These are phyloP conservation scores for Shargacucullia verbasci DNA, from an alignment of 2,888 invertebrate genomes.

Conservation along the genomic window DNA sequence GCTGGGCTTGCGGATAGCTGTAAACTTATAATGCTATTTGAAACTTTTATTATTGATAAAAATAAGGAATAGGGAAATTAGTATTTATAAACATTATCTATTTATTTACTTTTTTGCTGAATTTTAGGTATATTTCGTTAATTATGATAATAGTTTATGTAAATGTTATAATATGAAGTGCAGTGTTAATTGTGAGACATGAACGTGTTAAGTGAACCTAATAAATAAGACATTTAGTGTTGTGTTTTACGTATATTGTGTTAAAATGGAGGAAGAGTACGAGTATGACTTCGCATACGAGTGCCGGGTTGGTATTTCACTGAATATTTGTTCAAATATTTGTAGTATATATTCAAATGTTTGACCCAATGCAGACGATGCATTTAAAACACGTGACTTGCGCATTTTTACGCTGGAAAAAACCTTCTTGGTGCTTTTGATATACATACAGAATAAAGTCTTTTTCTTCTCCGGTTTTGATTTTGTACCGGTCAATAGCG, in stretches of 20 bases:
- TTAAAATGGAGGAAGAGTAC: constrained; percentile 81
- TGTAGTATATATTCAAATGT: constrained; percentile 6
- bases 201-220: constrained; percentile 69
- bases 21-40: constrained; percentile 58
- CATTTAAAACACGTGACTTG: constrained; percentile 32
- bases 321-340: constrained; percentile 29
- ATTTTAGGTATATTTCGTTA: constrained; percentile 62
- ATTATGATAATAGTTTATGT: constrained; percentile 55
- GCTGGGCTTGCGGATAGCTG: constrained; percentile 68
- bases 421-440: constrained; percentile 4
- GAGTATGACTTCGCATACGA: constrained; percentile 91
- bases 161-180: constrained; percentile 50
- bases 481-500: background rate
- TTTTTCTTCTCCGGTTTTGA: background rate
- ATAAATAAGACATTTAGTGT: constrained; percentile 65
- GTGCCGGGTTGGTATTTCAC: constrained; percentile 89
- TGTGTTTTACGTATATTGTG: constrained; percentile 62
- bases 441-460: background rate
- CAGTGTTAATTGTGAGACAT: constrained; percentile 63
- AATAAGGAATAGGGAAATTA: no score
- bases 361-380: constrained; percentile 23
- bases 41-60: constrained; percentile 34
- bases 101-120: constrained; percentile 37
- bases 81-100: constrained; percentile 32
- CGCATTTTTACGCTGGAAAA: constrained; percentile 4